These are phyloP conservation scores for Peromyscus aztecus DNA, from an alignment of 2,797 vertebrate species.

Conservation along the genomic window DNA sequence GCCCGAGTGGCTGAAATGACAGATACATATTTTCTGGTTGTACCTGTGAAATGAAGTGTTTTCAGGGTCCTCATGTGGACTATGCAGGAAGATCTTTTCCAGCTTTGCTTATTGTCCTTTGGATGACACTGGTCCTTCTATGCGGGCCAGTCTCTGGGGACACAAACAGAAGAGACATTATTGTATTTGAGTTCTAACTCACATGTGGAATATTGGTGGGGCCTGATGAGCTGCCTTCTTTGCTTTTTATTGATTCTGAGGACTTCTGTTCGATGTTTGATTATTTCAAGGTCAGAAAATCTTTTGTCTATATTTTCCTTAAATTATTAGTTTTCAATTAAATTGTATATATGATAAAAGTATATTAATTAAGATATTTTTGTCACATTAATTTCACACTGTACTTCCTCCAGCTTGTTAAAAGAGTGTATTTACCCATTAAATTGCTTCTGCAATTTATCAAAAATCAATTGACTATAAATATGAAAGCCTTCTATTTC, in stretches of 20 bases:
- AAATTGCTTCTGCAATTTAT: background rate
- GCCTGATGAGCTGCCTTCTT: background rate
- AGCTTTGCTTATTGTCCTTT: background rate
- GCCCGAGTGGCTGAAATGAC: background rate
- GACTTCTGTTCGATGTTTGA: background rate
- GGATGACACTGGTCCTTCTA: background rate
- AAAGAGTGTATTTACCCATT: background rate
- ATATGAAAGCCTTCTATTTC: background rate
- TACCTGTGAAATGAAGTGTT: no score
- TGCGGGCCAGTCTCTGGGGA: background rate
- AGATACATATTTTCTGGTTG: background rate
- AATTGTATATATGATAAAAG: background rate
- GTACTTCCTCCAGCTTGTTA: background rate
- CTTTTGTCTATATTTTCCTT: background rate
- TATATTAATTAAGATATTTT: background rate
- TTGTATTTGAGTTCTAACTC: no score
- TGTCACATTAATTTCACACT: background rate
- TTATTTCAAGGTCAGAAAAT: background rate
- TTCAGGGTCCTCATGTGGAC: background rate
- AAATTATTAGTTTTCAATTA: background rate
- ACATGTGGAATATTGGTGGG: background rate
- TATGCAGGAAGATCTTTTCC: rapidly evolving
- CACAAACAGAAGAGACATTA: background rate
- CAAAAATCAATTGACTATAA: background rate
- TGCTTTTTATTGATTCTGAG: background rate